Base-by-base conservation (phyloP, 2,888 invertebrate genomes). In the Leucophenga montana region DNA sequence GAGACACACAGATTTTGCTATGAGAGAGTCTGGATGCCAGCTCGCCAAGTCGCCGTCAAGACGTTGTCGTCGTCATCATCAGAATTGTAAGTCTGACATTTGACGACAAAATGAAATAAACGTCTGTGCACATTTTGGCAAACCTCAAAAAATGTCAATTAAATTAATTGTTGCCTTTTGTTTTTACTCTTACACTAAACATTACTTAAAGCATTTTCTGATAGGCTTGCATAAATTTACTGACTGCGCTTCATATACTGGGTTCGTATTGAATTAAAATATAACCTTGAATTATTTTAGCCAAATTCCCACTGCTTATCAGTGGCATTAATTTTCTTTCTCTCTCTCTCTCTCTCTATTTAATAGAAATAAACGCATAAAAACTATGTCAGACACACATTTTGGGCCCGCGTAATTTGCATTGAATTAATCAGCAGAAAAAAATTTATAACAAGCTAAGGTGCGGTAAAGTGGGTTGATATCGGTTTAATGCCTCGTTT, bases 101-200 rank as follows among this genome's bases (percentile, higher is more conserved):
- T 66, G 65, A 54, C 48, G 46, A 61, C 75, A 27, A 57, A 53
- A 53, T 20, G 53, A 53, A 54, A 20, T 54, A 54, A 54, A 20
- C 22, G 54, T 16, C 18, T 20, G 18, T 18, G 54, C 3, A n/a
- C 22, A 27, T 57, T 14, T 68, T 46, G 67, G 61, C 67, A 33
- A 61, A 75, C 86, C 86, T 78, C 80, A 78, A 85, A 86, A 85
- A 72, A 82, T 86, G 87, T 87, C 86, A 86, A 87, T 87, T 87
- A 86, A 85, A 87, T 86, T 85, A 86, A 86, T 86, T 86, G 87
- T 86, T 81, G 78, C 73, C 75, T 77, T 62, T 64, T 64, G 62
- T 48, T 62, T 57, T 50, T 9, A 31, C n/a, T 33, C n/a, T 50
- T 18, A 53, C 46, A 46, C 46, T 14, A 13, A 46, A 46, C 46